Percentiles rank a stretch among this genome's conserved stretches.
These are phyloP conservation scores for Halocaridina rubra DNA, from an alignment of 2,888 invertebrate species.

Conservation along the genomic window DNA sequence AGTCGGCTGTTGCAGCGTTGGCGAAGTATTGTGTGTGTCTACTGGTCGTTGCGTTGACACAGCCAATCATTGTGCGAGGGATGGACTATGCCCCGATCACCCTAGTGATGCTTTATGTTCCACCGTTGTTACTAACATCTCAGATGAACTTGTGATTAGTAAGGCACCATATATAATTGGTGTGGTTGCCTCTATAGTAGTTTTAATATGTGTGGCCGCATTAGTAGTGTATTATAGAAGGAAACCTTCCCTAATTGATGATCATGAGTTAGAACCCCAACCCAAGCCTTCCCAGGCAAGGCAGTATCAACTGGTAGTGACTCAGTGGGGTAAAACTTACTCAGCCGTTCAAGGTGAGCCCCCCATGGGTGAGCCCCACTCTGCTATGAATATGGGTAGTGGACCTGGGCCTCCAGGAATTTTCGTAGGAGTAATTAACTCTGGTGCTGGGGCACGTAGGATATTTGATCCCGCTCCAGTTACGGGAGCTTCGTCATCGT, in stretches of 20 bases:
- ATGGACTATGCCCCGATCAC: conserved; percentile 65
- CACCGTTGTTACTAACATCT: conserved; percentile 15
- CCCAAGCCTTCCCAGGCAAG: conserved; percentile 70
- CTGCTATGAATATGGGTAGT: conserved; percentile 9
- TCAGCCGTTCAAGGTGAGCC: conserved; percentile 26
- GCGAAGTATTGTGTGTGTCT: conserved; percentile 66
- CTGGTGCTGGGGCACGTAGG: conserved; percentile 23
- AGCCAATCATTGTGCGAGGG: conserved; percentile 66
- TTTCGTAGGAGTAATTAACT: conserved; percentile 19
- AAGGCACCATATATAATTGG: conserved; percentile 74
- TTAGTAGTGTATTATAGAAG: conserved; percentile 73
- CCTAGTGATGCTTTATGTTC: conserved; percentile 45
- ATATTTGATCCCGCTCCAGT: conserved; percentile 75
- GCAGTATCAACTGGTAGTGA: conserved; percentile 69
- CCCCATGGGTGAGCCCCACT: conserved; percentile 10
- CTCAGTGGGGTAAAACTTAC: conserved; percentile 46
- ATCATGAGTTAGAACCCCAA: conserved; percentile 68
- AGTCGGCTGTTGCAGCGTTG: conserved; percentile 66
- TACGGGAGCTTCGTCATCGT: conserved; percentile 74
- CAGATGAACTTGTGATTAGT: conserved; percentile 67
- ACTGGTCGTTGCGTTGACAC: conserved; percentile 55
- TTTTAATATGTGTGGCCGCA: conserved; percentile 72
- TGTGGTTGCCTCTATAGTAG: conserved; percentile 72
- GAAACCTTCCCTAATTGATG: conserved; percentile 68
- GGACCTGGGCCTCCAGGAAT: conserved; percentile 20